Conservation (phyloP, 2,797 vertebrate species). For the Scarus forsteni region DNA sequence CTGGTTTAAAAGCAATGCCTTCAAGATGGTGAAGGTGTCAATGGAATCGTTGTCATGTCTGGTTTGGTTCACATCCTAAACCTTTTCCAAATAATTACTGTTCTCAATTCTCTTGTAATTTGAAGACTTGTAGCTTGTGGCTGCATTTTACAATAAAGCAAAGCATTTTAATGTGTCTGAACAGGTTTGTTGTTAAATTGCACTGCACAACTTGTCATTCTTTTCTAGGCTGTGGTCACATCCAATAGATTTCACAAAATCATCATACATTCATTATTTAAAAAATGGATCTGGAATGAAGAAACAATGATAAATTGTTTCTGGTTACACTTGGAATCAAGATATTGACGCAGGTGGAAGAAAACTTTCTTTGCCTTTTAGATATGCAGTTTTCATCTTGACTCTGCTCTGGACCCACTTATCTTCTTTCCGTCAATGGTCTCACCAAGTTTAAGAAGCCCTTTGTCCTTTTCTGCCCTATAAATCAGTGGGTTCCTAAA, state of each 20-base stretch:
- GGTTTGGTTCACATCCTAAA: constrained; percentile 1
- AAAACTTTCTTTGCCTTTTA: not conserved
- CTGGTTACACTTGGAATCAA: not conserved
- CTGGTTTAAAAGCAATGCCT: constrained; percentile 1
- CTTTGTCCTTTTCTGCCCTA: too few species aligned
- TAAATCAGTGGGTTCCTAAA: too few species aligned
- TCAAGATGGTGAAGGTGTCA: not conserved
- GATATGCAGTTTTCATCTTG: not conserved
- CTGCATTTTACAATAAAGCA: not conserved
- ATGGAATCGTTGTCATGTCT: not conserved
- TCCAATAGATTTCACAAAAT: too few species aligned
- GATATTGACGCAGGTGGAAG: not conserved
- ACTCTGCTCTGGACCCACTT: not conserved
- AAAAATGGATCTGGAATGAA: too few species aligned
- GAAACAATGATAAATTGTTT: not conserved
- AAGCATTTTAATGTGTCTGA: not conserved
- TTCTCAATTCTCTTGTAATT: not conserved
- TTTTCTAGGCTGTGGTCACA: too few species aligned
- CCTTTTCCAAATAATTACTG: not conserved
- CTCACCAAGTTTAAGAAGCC: too few species aligned
- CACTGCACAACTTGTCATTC: too few species aligned
- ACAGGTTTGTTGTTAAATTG: not conserved
- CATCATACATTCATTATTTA: too few species aligned
- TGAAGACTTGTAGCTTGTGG: not conserved
- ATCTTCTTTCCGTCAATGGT: not conserved